Conservation (phyloP, 2,113 vertebrate species). For the Ptyas mucosa region DNA sequence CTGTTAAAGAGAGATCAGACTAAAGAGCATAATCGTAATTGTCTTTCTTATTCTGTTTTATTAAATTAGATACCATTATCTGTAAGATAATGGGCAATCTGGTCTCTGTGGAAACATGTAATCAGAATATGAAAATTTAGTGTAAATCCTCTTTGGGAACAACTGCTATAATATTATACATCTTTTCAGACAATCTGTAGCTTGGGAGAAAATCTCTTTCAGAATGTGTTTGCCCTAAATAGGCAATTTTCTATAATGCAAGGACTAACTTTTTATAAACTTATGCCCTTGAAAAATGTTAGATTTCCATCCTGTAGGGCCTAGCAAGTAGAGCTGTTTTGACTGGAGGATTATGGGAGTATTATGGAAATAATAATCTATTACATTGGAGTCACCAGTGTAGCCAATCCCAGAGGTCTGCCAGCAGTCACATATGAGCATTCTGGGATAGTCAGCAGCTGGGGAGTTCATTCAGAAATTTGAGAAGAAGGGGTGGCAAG, state of each 20-base stretch:
- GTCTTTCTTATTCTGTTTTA: conserved; percentile 64
- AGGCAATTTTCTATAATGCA: conserved; percentile 14
- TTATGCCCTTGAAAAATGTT: background rate
- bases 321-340: background rate
- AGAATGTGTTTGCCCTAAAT: conserved; percentile 54
- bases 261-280: conserved; percentile 22
- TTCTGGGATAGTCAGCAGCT: background rate
- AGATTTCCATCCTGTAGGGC: background rate
- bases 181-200: conserved; percentile 58
- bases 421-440: background rate
- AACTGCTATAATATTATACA: conserved; percentile 43
- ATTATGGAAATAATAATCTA: background rate
- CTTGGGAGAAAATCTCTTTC: conserved; percentile 37
- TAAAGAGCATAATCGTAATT: conserved; percentile 57
- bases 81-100: conserved; percentile 53
- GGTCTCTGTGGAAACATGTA: conserved; percentile 61
- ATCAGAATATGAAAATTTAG: conserved; percentile 55
- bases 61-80: conserved; percentile 60
- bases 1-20: conserved; percentile 67
- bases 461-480: background rate
- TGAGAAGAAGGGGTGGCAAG: background rate
- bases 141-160: conserved; percentile 34
- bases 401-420: background rate
- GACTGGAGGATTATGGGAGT: background rate
- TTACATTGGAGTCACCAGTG: background rate